These are phyloP conservation scores for Hyles euphorbiae DNA, from an alignment of 1,140 invertebrate species.

Conservation along the genomic window DNA sequence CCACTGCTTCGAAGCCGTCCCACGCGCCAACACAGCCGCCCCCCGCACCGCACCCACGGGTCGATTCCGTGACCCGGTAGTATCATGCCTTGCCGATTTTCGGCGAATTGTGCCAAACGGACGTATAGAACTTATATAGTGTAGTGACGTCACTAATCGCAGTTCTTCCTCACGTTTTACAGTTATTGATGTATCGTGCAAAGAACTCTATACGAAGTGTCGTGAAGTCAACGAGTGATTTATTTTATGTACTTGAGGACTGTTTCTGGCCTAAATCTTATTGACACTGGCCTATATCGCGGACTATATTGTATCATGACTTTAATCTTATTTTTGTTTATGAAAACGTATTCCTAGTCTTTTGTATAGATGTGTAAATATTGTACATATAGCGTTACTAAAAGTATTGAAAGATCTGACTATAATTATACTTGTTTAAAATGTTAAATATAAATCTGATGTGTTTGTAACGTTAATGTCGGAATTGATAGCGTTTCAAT, in stretches of 20 bases:
- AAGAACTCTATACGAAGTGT: slow-evolving; percentile 7
- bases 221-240: slow-evolving; percentile 21
- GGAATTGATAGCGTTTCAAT: slow-evolving; percentile 63
- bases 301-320: slow-evolving; percentile 14
- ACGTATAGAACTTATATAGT: slow-evolving; percentile 57
- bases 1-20: slow-evolving; percentile 37
- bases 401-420: slow-evolving; percentile 16
- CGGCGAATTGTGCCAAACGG: slow-evolving; percentile 73
- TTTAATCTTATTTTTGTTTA: slow-evolving; percentile 13
- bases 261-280: slow-evolving; percentile 17
- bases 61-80: slow-evolving; percentile 68
- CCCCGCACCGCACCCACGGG: slow-evolving; percentile 51
- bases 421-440: slow-evolving; percentile 10
- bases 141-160: slow-evolving; percentile 52
- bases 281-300: slow-evolving; percentile 28
- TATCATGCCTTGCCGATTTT: slow-evolving; percentile 70
- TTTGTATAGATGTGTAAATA: slow-evolving; percentile 28
- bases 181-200: slow-evolving; percentile 19
- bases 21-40: slow-evolving; percentile 47
- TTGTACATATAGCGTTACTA: slow-evolving; percentile 20
- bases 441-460: slow-evolving; percentile 39
- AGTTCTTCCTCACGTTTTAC: slow-evolving; percentile 54
- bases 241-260: slow-evolving; percentile 19
- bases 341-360: slow-evolving; percentile 58
- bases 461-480: slow-evolving; percentile 52